phyloP scores from a whole-genome alignment of 1,140 invertebrate genomes.

The Anastrepha obliqua region DNA sequence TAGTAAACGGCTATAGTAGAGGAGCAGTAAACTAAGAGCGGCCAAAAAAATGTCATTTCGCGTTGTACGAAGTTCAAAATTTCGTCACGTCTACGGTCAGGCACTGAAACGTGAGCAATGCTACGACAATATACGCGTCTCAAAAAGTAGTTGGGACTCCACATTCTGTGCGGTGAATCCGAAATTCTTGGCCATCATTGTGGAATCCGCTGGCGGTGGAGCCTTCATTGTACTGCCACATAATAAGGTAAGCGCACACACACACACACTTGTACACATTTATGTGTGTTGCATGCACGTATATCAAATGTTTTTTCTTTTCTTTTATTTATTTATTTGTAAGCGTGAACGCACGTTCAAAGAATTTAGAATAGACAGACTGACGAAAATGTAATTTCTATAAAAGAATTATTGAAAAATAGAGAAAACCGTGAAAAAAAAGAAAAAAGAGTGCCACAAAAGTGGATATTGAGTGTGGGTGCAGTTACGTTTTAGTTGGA shows the following conservation, averaged over 20 bases:
- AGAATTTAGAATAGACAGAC: constrained; percentile 7
- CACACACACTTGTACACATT: not conserved
- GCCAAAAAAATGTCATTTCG: constrained; percentile 89
- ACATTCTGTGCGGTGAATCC: constrained; percentile 99
- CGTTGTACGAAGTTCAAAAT: constrained; percentile 96
- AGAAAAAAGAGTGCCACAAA: not conserved
- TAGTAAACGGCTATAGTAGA: constrained; percentile 25
- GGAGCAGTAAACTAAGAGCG: not conserved
- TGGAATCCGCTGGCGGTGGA: constrained; percentile 98
- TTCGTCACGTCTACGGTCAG: constrained; percentile 98
- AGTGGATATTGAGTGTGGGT: not conserved
- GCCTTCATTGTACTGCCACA: constrained; percentile 98
- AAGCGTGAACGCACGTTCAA: constrained; percentile 5
- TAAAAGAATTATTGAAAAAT: constrained; percentile 1
- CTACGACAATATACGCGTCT: constrained; percentile 98
- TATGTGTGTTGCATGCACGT: not conserved
- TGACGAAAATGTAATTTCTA: not conserved
- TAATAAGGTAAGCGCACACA: constrained; percentile 85
- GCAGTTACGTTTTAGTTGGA: not conserved
- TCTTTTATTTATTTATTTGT: not conserved
- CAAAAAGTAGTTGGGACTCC: constrained; percentile 98
- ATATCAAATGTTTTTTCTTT: constrained; percentile 4
- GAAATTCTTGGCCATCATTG: constrained; percentile 99
- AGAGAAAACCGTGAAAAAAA: constrained; percentile 3
- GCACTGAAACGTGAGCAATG: constrained; percentile 97